Base-by-base conservation (phyloP, 2,113 vertebrate species). In the Ivindomyrus marchei region DNA sequence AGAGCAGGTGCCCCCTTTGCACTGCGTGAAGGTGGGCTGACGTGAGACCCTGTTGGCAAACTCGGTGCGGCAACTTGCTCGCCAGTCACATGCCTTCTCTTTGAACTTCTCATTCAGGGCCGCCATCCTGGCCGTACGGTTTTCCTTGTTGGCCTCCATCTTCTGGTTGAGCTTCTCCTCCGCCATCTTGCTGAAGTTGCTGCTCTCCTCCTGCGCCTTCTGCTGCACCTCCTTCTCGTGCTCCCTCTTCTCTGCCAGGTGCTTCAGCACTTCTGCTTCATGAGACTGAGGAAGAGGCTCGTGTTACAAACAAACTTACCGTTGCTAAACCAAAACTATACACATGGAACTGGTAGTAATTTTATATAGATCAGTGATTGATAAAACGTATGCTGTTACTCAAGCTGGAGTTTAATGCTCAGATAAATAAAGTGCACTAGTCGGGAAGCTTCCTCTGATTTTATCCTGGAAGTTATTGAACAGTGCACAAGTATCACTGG, bases 181-280 rank as follows among this genome's bases (percentile, higher is more conserved):
- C 3, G 98, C 97, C 97, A 99, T 98, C 94, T 99, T 99, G 92
- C 98, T 99, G 95, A 99, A 99, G 94, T 99, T 99, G 94, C 98
- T 98, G 94, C 98, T 99, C 90, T 99, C 98, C 89, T 99, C 98
- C 91, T 97, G 96, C 0, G 98, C 98, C 93, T 99, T 99, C 94
- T 98, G 97, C 13, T 97, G 97, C 95, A 99, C 98, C 86, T 98
- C 98, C 91, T 98, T 99, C 91, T 98, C 98, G 2, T 99, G 98
- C 95, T 99, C 98, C 1, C 98, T 93, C 92, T 99, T 99, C 93
- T 98, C 98, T 3, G 98, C 98, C 1, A 99, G 95, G 91, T 99
- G 98, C 95, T 98, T 99, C 94, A 99, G 95, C 90, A 99, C 97
- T 90, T 98, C 98, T 0, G 98, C 98, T 94, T 99, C 98, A 19